phyloP scores from a whole-genome alignment of 1,140 invertebrate species.

The Macrostomum lignano region DNA sequence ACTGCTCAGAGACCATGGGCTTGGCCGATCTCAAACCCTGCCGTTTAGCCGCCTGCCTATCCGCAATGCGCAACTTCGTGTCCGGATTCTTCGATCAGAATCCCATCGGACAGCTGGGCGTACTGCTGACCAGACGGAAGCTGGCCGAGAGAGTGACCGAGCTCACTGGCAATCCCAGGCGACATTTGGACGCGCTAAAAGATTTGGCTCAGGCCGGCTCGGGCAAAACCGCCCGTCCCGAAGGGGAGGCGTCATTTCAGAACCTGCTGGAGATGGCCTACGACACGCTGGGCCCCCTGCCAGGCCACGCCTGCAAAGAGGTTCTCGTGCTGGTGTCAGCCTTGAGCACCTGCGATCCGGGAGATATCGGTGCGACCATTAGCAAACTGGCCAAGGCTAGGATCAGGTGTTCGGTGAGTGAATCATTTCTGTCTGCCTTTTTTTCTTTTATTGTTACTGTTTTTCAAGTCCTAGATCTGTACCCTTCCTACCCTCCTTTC shows the following conservation, averaged over 20 bases:
- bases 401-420: too few relatives aligned
- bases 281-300: slow-evolving; percentile 60
- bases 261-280: slow-evolving; percentile 64
- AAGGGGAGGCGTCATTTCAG: slow-evolving; percentile 71
- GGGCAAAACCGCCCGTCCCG: slow-evolving; percentile 28
- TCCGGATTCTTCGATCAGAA: slow-evolving; percentile 94
- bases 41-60: slow-evolving; percentile 52
- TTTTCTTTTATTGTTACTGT: too few relatives aligned
- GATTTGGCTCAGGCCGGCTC: slow-evolving; percentile 18
- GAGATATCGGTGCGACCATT: slow-evolving; percentile 62
- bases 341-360: slow-evolving; percentile 77
- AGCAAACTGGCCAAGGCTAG: too few relatives aligned
- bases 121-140: slow-evolving; percentile 68
- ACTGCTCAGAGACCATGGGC: slow-evolving; percentile 68
- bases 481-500: too few relatives aligned
- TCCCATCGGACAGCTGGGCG: slow-evolving; percentile 76
- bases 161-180: slow-evolving; percentile 34
- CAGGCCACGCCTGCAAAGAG: slow-evolving; percentile 66
- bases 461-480: too few relatives aligned
- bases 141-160: slow-evolving; percentile 65
- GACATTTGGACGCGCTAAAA: slow-evolving; percentile 24
- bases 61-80: too few relatives aligned
- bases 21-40: slow-evolving; percentile 79
- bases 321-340: slow-evolving; percentile 56
- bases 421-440: too few relatives aligned